Percentiles rank a stretch among this genome's conserved stretches.
Evolutionary conservation across 2,888 invertebrate species (phyloP).

Genomic region (Ornithoptera alexandrae): DNA sequence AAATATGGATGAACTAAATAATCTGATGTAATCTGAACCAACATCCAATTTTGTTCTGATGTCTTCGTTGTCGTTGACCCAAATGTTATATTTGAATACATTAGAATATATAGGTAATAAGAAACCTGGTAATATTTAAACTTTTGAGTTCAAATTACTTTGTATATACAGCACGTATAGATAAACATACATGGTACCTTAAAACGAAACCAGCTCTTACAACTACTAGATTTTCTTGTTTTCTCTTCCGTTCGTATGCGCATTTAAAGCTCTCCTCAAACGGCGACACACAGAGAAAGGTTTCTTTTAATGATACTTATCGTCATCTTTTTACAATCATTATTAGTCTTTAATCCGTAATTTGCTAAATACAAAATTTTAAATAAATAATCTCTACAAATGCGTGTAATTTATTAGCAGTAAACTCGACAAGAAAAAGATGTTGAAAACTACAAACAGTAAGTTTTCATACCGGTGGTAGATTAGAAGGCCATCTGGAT

Average conservation of each 20-base stretch:
- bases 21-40: too few species aligned
- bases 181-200: slow-evolving; percentile 24
- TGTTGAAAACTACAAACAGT: too few species aligned
- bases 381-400: neutral
- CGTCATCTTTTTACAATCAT: too few species aligned
- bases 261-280: slow-evolving; percentile 31
- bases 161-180: neutral
- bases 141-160: neutral
- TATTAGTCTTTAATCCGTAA: neutral
- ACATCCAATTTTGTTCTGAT: too few species aligned
- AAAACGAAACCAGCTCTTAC: slow-evolving; percentile 22
- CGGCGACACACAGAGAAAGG: slow-evolving; percentile 19
- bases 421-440: too few species aligned
- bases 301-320: neutral
- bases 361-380: neutral
- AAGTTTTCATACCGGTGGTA: too few species aligned
- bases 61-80: too few species aligned
- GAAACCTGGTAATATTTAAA: neutral
- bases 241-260: slow-evolving; percentile 39
- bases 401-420: too few species aligned
- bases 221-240: slow-evolving; percentile 37
- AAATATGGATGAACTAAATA: too few species aligned
- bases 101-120: too few species aligned
- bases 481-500: too few species aligned
- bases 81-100: too few species aligned